Percentiles rank a stretch among this genome's conserved stretches.
These are phyloP conservation scores for Yoshiicerus persimilis DNA, from an alignment of 1,140 invertebrate genomes.

Conservation along the genomic window DNA sequence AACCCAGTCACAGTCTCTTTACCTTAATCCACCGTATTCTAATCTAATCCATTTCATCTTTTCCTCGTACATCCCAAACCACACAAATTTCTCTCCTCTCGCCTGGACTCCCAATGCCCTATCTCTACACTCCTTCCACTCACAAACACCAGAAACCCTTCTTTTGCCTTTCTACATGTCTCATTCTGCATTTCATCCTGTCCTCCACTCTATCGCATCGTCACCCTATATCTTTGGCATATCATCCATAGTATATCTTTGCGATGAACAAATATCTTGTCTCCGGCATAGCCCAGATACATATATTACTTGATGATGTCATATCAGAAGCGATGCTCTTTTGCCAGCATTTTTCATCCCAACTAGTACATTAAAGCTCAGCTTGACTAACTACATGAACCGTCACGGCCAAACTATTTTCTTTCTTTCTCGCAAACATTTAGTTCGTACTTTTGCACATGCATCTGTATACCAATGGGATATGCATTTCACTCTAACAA, in stretches of 20 bases:
- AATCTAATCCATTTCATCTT: not conserved
- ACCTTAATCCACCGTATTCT: not conserved
- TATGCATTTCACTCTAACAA: not conserved
- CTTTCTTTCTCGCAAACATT: not conserved
- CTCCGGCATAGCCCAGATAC: not conserved
- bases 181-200: not conserved
- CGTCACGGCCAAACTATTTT: not conserved
- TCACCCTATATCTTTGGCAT: not conserved
- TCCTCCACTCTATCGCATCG: not conserved
- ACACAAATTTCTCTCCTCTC: not conserved
- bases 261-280: not conserved
- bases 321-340: not conserved
- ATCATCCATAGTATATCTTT: not conserved
- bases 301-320: not conserved
- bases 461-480: not conserved
- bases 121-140: not conserved
- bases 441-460: not conserved
- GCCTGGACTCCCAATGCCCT: not conserved
- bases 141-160: too few species aligned
- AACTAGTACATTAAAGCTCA: not conserved
- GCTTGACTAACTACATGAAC: not conserved
- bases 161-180: not conserved
- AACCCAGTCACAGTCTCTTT: not conserved
- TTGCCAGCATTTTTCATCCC: not conserved
- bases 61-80: not conserved